Percentiles rank a stretch among this genome's conserved stretches.
phyloP scores from a whole-genome alignment of 2,113 vertebrate genomes.

The Cephalopholis sonnerati region DNA sequence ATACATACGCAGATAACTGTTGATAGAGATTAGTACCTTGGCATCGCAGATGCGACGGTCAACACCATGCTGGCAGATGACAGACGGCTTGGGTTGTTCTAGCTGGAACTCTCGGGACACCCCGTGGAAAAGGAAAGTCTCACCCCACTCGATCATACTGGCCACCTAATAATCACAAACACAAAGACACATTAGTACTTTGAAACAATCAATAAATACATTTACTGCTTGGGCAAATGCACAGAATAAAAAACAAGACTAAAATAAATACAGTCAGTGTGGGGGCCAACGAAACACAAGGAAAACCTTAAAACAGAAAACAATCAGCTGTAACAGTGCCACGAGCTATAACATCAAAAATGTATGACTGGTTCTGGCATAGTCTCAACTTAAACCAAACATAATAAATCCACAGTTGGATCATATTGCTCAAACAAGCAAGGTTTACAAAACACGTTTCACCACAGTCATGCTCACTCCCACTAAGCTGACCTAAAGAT shows the following conservation, averaged over 20 bases:
- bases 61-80: slow-evolving; percentile 96
- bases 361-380: neutral
- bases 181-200: neutral
- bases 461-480: neutral
- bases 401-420: neutral
- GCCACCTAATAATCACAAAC: slow-evolving; percentile 84
- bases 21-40: slow-evolving; percentile 85
- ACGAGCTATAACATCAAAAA: neutral
- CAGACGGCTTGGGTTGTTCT: slow-evolving; percentile 93
- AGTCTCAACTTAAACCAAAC: neutral
- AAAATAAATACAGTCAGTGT: neutral
- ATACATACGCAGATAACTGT: too few relatives aligned
- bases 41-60: slow-evolving; percentile 93
- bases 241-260: neutral
- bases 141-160: slow-evolving; percentile 93
- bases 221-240: neutral
- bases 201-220: neutral
- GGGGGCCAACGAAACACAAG: neutral
- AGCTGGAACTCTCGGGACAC: slow-evolving; percentile 95
- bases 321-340: neutral
- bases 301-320: neutral
- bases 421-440: neutral
- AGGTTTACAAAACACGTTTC: neutral
- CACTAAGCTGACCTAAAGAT: neutral
- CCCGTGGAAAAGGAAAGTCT: slow-evolving; percentile 95